A percentile compares a stretch with the other conserved stretches of the same genome.
These are phyloP conservation scores for Drosophila stalkeri DNA, from an alignment of 2,888 invertebrate genomes.

Conservation along the genomic window DNA sequence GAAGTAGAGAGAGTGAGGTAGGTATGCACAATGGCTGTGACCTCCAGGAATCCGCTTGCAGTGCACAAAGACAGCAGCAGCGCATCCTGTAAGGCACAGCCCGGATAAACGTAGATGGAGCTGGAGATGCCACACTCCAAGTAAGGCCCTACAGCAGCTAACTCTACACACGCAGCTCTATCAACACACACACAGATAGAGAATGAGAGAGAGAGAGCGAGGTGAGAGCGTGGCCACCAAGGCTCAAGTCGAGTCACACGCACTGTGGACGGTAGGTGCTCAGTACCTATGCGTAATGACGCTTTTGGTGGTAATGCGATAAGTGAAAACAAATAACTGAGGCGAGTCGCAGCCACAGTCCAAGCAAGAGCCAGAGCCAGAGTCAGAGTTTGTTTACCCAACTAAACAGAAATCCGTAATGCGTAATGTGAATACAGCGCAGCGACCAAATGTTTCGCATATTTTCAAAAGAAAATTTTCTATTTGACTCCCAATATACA, in stretches of 20 bases:
- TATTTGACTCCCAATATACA: slow-evolving; percentile 31
- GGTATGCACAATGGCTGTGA: slow-evolving; percentile 50
- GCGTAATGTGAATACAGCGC: slow-evolving; percentile 51
- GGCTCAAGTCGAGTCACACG: slow-evolving; percentile 28
- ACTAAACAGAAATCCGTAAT: slow-evolving; percentile 62
- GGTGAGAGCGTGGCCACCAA: slow-evolving; percentile 33
- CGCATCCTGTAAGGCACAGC: slow-evolving; percentile 17
- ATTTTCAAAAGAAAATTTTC: slow-evolving; percentile 44
- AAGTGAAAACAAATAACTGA: slow-evolving; percentile 75
- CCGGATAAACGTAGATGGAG: slow-evolving; percentile 26
- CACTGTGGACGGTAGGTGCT: slow-evolving; percentile 21
- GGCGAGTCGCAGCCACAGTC: slow-evolving; percentile 39
- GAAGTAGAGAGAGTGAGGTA: not conserved
- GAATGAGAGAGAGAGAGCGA: slow-evolving; percentile 7
- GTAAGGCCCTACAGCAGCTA: slow-evolving; percentile 5
- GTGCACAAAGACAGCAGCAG: slow-evolving; percentile 9
- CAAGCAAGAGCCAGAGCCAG: not conserved
- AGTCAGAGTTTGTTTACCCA: slow-evolving; percentile 66
- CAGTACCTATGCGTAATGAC: slow-evolving; percentile 54
- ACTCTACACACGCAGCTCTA: not conserved
- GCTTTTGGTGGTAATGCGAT: slow-evolving; percentile 59
- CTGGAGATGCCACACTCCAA: slow-evolving; percentile 57
- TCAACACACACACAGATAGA: slow-evolving; percentile 11
- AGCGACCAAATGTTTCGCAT: slow-evolving; percentile 45
- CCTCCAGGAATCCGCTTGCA: slow-evolving; percentile 41